These are phyloP conservation scores for Perdita meconis DNA, from an alignment of 2,888 invertebrate genomes.

Conservation along the genomic window DNA sequence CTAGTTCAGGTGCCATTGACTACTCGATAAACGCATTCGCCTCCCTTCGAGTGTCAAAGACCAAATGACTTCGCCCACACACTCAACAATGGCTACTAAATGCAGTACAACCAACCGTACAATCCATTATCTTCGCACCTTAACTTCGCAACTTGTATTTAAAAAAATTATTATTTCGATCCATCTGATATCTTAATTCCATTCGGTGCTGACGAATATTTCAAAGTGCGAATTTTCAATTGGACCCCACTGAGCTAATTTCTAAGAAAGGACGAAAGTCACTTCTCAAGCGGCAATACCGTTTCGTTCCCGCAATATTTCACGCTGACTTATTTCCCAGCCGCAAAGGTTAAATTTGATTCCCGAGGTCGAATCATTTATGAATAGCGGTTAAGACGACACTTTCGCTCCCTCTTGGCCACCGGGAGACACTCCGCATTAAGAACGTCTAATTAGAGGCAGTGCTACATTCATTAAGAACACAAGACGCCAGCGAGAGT, in stretches of 20 bases:
- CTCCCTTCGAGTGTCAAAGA: conserved; percentile 42
- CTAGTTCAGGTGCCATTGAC: conserved; percentile 43
- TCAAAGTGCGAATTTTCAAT: conserved; percentile 20
- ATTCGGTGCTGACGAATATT: too few species aligned
- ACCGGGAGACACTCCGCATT: conserved; percentile 59
- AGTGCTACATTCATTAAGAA: conserved; percentile 80
- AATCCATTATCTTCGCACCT: conserved; percentile 75
- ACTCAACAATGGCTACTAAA: conserved; percentile 42
- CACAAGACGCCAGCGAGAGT: conserved; percentile 70
- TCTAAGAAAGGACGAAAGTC: conserved; percentile 16
- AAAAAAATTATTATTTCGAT: too few species aligned
- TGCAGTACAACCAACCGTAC: conserved; percentile 51
- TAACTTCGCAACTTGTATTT: too few species aligned
- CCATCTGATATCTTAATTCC: too few species aligned
- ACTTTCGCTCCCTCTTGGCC: conserved; percentile 53
- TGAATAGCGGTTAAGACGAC: conserved; percentile 65
- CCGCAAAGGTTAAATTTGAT: conserved; percentile 59
- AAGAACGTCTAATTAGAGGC: conserved; percentile 80
- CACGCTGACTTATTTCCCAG: conserved; percentile 45
- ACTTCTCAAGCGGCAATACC: conserved; percentile 2
- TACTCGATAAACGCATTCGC: conserved; percentile 50
- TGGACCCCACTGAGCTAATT: conserved; percentile 8
- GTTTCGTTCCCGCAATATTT: conserved; percentile 36
- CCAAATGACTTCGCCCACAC: conserved; percentile 33
- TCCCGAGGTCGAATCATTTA: conserved; percentile 61